These are phyloP conservation scores for Augiades crinisus DNA, from an alignment of 2,888 invertebrate genomes.

Conservation along the genomic window DNA sequence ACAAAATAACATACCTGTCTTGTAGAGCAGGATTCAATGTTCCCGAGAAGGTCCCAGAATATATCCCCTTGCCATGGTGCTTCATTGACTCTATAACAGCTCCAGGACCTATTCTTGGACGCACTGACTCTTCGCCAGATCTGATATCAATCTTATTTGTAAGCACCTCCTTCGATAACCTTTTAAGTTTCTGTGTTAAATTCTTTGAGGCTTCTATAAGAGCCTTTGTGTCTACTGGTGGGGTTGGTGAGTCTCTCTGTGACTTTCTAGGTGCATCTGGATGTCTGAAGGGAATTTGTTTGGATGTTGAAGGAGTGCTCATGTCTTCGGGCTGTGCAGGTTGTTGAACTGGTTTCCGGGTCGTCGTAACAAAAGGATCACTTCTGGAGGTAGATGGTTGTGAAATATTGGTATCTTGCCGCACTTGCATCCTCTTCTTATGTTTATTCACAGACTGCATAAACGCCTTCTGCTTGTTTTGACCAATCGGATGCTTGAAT, in stretches of 20 bases:
- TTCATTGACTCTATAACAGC: constrained; percentile 96
- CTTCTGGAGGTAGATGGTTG: constrained; percentile 71
- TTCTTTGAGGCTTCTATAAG: constrained; percentile 95
- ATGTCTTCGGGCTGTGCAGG: constrained; percentile 55
- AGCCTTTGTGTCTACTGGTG: constrained; percentile 85
- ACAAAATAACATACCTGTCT: constrained; percentile 80
- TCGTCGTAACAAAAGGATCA: constrained; percentile 62
- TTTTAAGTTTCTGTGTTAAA: constrained; percentile 94
- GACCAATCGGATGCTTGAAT: constrained; percentile 73
- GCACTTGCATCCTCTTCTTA: constrained; percentile 69
- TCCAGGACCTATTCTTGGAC: constrained; percentile 79
- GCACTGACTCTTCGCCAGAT: constrained; percentile 71
- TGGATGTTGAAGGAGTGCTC: constrained; percentile 64
- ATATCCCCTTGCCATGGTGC: constrained; percentile 96
- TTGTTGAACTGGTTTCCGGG: constrained; percentile 62
- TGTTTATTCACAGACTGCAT: constrained; percentile 79
- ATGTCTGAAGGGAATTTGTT: constrained; percentile 58
- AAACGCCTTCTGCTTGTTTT: constrained; percentile 75
- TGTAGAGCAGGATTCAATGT: constrained; percentile 96
- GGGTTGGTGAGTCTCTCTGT: constrained; percentile 56
- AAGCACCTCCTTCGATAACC: constrained; percentile 93
- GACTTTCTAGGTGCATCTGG: constrained; percentile 65
- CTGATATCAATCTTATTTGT: constrained; percentile 83
- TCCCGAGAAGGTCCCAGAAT: constrained; percentile 98
- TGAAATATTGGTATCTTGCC: constrained; percentile 53